phyloP scores from a whole-genome alignment of 1,140 invertebrate genomes.

The Bombus ignitus region DNA sequence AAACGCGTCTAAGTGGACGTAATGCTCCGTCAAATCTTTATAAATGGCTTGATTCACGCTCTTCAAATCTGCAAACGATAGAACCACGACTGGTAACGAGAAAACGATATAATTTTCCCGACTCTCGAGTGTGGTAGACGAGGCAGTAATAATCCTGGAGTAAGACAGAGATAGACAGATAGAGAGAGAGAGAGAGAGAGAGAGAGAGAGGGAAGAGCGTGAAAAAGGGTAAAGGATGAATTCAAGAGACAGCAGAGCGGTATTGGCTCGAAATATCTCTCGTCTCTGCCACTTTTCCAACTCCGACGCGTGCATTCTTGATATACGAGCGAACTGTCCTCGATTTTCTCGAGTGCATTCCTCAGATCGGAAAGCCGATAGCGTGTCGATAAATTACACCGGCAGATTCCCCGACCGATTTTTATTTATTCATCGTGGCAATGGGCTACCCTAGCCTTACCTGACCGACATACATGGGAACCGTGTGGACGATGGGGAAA shows the following conservation, averaged over 20 bases:
- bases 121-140: neutral
- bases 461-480: neutral
- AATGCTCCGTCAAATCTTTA: slow-evolving; percentile 30
- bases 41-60: slow-evolving; percentile 3
- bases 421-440: slow-evolving; percentile 65
- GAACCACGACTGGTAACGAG: neutral
- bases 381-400: slow-evolving; percentile 62
- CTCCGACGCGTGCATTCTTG: slow-evolving; percentile 19
- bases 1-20: slow-evolving; percentile 10
- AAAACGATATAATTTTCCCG: slow-evolving; percentile 32
- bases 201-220: no score
- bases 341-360: slow-evolving; percentile 51
- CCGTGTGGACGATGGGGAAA: neutral
- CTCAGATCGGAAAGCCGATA: slow-evolving; percentile 53
- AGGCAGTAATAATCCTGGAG: slow-evolving; percentile 38
- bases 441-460: neutral
- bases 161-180: neutral
- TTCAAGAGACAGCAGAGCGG: neutral
- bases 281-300: slow-evolving; percentile 20
- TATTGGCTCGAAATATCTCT: slow-evolving; percentile 24
- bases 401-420: slow-evolving; percentile 49
- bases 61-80: neutral
- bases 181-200: neutral
- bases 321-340: slow-evolving; percentile 44
- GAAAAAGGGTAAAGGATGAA: slow-evolving; percentile 3